Evolutionary conservation across 2,113 vertebrate genomes (phyloP), one percentile per base, ranked within the genome.

Genomic region (Notechis scutatus): DNA sequence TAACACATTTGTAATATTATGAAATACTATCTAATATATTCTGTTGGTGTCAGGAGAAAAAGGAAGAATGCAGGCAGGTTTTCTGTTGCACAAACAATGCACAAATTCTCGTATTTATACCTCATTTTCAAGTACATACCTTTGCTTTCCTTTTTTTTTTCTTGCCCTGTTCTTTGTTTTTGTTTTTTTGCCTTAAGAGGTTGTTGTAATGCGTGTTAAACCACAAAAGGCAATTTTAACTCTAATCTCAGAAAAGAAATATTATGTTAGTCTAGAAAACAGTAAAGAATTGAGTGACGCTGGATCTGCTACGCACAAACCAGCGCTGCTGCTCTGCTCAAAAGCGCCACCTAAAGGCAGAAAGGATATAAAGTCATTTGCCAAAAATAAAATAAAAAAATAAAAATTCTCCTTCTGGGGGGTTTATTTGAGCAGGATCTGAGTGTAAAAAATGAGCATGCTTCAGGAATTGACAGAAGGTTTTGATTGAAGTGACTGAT

Each of bases 401-500:
- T 20, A 74, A 24, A 15, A 24, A 15, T 94, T 54, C 93, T 26
- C 14, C 4, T 47, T n/a, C 91, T 93, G 90, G 93, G 93, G 94
- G 95, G 95, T 97, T 97, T 97, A 98, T 98, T 98, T 98, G 96
- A 96, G 95, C 95, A 97, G 97, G 98, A 96, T 97, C 95, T 95
- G 95, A 97, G 97, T 95, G 97, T 98, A 98, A 99, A 98, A 98
- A 98, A 98, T 98, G 98, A 98, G 97, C 97, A 97, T 93, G 94
- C 94, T 93, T 97, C 94, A 95, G 94, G 97, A 96, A 95, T 94
- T 97, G 98, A 98, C 97, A 96, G 98, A 97, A 96, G 97, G 96
- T 97, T 98, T 98, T 99, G 98, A 99, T 98, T 98, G 98, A 98
- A 99, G 97, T 98, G 98, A 98, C 98, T 98, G 98, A 99, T 99